Base-by-base conservation (phyloP, 2,113 vertebrate species). In the Sakesphorus luctuosus region DNA sequence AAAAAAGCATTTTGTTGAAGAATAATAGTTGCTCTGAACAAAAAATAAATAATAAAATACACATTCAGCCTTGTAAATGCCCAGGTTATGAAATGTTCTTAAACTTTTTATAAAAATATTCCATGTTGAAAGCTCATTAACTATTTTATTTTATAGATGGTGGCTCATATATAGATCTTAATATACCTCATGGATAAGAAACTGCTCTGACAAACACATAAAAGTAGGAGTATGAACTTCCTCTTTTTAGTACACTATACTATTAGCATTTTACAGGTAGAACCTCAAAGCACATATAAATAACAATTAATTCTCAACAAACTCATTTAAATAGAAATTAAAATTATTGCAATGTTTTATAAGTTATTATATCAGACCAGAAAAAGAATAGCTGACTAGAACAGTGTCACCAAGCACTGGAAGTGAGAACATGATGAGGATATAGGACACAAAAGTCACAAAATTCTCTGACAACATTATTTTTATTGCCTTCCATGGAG, bases 121-220 rank as follows among this genome's bases (percentile, higher is more conserved):
- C 13, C 47, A 3, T 40, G 7, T 36, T 89, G 63, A 83, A 95
- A 87, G 15, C 13, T 79, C 20, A 11, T 11, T 53, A 26, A 38
- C 66, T 7, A 66, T 67, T 83, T 24, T 76, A 21, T 47, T 25
- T 92, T 62, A 19, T 11, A 55, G 5, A 46, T 53, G 23, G 14
- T 87, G 24, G 35, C 18, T 83, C 89, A 91, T 75, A 80, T 85
- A 49, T 89, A 86, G 63, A 79, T 96, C 78, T 93, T 61, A 93
- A 56, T 93, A 96, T 89, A 92, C 29, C 80, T 80, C 79, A 82
- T 84, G 69, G 86, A 72, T 80, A 40, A 65, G 84, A 71, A 61
- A 44, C 11, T 68, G 24, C 85, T 89, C 93, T 50, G 83, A 52
- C 13, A 36, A n/a, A n/a, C 65, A 90, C 13, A 31, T 67, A 23